Conservation (phyloP, 35 echinoderm and acorn worm genomes). For the Anneissia japonica region DNA sequence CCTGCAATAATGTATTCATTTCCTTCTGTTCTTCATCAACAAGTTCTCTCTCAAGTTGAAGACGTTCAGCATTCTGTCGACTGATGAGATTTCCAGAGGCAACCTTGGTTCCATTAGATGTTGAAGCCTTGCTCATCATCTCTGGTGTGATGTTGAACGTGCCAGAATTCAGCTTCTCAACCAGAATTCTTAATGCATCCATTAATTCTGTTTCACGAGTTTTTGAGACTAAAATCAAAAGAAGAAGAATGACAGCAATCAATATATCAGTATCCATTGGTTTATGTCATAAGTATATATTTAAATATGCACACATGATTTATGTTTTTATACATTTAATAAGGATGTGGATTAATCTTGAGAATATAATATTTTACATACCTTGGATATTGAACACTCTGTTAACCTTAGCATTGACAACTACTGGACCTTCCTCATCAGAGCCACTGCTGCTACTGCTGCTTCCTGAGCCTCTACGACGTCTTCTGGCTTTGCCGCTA, state of each 20-base stretch:
- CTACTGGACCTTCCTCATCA: neutral
- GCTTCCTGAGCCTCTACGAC: neutral
- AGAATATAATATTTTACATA: too few relatives aligned
- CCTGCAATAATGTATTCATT: slow-evolving; percentile 54
- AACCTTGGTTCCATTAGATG: neutral
- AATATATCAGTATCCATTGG: too few relatives aligned
- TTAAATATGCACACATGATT: too few relatives aligned
- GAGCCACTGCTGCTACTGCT: neutral
- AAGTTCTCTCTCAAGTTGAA: slow-evolving; percentile 80
- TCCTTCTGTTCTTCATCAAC: slow-evolving; percentile 76
- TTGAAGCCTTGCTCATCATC: slow-evolving; percentile 64
- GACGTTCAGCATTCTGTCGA: slow-evolving; percentile 64
- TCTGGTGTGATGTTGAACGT: slow-evolving; percentile 84
- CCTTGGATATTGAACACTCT: neutral
- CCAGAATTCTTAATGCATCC: slow-evolving; percentile 67
- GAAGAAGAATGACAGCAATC: too few relatives aligned
- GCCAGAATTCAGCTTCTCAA: slow-evolving; percentile 86
- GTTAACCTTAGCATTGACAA: neutral
- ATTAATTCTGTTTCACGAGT: slow-evolving; percentile 79
- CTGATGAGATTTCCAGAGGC: slow-evolving; percentile 42
- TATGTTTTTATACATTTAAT: too few relatives aligned
- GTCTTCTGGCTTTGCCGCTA: slow-evolving; percentile 25
- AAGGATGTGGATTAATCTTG: too few relatives aligned
- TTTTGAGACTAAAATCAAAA: slow-evolving; percentile 31
- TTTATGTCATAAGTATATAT: too few relatives aligned